Evolutionary conservation across 2,888 invertebrate species (phyloP), one percentile per base, ranked within the genome.

Genomic region (Crematogaster levior): DNA sequence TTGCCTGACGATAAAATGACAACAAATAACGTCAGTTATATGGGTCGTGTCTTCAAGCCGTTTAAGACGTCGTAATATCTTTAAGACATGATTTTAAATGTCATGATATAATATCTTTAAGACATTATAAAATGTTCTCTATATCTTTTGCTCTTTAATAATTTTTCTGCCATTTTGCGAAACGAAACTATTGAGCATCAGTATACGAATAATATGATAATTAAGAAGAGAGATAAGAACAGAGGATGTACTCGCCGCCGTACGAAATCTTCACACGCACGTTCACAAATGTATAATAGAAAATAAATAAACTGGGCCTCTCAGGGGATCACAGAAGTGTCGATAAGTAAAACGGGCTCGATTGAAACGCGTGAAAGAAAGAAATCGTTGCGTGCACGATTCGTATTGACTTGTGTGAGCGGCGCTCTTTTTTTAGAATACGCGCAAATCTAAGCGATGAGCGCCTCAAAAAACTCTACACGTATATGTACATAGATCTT

Each of bases 401-500:
- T n/a, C 53, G 30, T 77, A 68, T 77, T 48, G 68, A 77, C 68
- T 56, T 66, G 27, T 66, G 27, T 66, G 66, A 77, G 40, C 40
- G 40, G 53, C 53, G 40, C 43, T 18, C 30, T 43, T 34, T 40
- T 51, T 43, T 68, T 79, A 58, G 43, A 68, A 79, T 46, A 79
- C 56, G 56, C 77, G 68, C 77, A 24, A 56, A 68, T 79, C 56
- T n/a, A 53, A 51, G 40, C 68, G 53, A 68, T 68, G 43, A 56
- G 68, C 77, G 77, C 53, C 34, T 74, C 40, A 37, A 81, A 46
- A 81, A 73, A 61, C 48, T 60, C 48, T 80, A 74, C 51, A 74
- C 58, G 68, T 70, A 82, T 74, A 81, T 74, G 81, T 84, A 73
- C 40, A 72, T 65, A 61, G 58, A 77, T 79, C 46, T 79, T 75